Evolutionary conservation across 2,113 vertebrate species (phyloP), one percentile per base, ranked within the genome.

Genomic region (Sebastes fasciatus): DNA sequence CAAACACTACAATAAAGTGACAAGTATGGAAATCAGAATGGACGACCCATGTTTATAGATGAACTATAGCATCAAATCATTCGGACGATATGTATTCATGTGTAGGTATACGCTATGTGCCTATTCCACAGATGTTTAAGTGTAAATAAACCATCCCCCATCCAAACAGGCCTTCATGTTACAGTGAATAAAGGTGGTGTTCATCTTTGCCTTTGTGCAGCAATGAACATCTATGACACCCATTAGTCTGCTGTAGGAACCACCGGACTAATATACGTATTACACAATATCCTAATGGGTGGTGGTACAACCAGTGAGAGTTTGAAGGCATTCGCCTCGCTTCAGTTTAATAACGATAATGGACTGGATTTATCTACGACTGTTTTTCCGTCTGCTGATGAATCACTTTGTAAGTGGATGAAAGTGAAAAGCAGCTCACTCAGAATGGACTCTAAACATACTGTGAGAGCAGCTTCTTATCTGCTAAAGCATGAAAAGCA

Each of bases 301-400:
- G 61, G 57, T 63, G 58, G 49, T 42, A 43, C 13, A 77, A 78
- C 54, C 82, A 51, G 43, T 17, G 34, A 26, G 77, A 60, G 19
- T 79, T 19, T 86, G 42, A 74, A 65, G 49, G 62, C 65, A 61
- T 83, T 77, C 40, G 21, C 45, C 21, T 42, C 14, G 64, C 65
- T 82, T 62, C 65, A 12, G 10, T 82, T 84, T 88, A 92, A 91
- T 90, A 83, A 90, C 13, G 73, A 75, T 85, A 91, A 91, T 91
- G 91, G 88, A 75, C 55, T 52, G 70, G 77, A 78, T 86, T 89
- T 86, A 85, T 89, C 77, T 69, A 21, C 62, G 1, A 58, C 26
- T 16, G 83, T 74, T 55, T 80, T 43, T 62, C 80, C 54, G 70
- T 80, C 66, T 72, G 73, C 84, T 75, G 74, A 72, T 82, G 74